Evolutionary conservation across 2,888 invertebrate species (phyloP).

Genomic region (Drosophila kambysellisi): DNA sequence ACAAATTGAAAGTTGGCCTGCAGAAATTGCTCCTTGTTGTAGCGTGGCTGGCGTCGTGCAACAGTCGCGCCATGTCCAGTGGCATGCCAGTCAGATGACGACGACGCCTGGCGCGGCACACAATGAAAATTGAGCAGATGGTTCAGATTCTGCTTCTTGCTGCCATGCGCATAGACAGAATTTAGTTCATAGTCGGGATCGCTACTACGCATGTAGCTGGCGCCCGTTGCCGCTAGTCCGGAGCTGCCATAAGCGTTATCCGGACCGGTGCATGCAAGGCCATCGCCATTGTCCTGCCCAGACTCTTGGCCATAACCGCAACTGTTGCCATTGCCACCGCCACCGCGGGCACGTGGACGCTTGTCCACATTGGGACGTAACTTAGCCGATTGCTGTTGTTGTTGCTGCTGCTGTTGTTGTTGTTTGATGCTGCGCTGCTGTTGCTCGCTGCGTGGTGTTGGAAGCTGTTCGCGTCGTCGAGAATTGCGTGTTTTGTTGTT

Average conservation of each 20-base stretch:
- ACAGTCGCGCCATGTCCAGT: conserved; percentile 48
- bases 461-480: conserved; percentile 84
- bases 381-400: conserved; percentile 84
- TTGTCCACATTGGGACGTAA: conserved; percentile 88
- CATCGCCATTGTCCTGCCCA: conserved; percentile 63
- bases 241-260: conserved; percentile 80
- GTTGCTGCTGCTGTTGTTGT: conserved; percentile 83
- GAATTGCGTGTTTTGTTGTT: conserved; percentile 79
- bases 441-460: conserved; percentile 87
- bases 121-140: conserved; percentile 97
- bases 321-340: conserved; percentile 72
- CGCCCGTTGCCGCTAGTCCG: conserved; percentile 80
- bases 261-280: conserved; percentile 69
- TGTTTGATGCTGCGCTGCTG: conserved; percentile 87
- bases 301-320: conserved; percentile 61
- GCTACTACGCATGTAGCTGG: conserved; percentile 69
- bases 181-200: conserved; percentile 88
- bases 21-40: conserved; percentile 96
- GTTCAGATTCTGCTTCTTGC: conserved; percentile 96
- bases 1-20: conserved; percentile 99
- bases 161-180: conserved; percentile 93
- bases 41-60: conserved; percentile 87
- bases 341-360: conserved; percentile 85
- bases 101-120: conserved; percentile 87
- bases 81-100: conserved; percentile 62